Evolutionary conservation across 2,797 vertebrate genomes (phyloP).

Genomic region (Nannoperca obscura): DNA sequence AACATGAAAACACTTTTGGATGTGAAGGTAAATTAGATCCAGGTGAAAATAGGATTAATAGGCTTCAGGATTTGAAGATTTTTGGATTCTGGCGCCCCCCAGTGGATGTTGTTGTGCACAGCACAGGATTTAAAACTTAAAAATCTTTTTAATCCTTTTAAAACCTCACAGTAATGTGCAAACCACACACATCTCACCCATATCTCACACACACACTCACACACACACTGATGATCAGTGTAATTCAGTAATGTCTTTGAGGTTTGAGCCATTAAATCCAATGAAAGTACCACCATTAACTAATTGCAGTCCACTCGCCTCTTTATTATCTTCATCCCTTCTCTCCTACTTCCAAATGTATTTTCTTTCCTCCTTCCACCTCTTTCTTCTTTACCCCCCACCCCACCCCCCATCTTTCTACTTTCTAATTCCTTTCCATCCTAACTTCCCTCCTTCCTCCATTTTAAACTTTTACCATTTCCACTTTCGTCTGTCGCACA

Average conservation of each 20-base stretch:
- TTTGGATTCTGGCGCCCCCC: not conserved
- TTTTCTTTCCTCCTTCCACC: not conserved
- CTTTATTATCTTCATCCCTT: not conserved
- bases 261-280: constrained; percentile 2
- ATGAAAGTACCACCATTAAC: not conserved
- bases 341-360: not conserved
- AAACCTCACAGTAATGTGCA: too few species aligned
- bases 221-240: constrained; percentile 17
- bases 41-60: not conserved
- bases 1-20: not conserved
- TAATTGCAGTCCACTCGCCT: not conserved
- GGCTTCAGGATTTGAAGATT: too few species aligned
- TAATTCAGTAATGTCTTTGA: constrained; percentile 25
- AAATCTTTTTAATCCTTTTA: too few species aligned
- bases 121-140: not conserved
- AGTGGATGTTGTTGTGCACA: not conserved
- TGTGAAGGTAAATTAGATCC: not conserved
- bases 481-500: not conserved
- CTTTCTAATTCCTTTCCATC: not conserved
- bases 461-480: not conserved
- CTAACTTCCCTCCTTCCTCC: constrained; percentile 2
- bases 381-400: not conserved
- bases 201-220: constrained; percentile 5
- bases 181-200: not conserved
- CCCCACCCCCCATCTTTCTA: not conserved